phyloP scores from a whole-genome alignment of 2,113 vertebrate species.

The Pelecanoides urinatrix region DNA sequence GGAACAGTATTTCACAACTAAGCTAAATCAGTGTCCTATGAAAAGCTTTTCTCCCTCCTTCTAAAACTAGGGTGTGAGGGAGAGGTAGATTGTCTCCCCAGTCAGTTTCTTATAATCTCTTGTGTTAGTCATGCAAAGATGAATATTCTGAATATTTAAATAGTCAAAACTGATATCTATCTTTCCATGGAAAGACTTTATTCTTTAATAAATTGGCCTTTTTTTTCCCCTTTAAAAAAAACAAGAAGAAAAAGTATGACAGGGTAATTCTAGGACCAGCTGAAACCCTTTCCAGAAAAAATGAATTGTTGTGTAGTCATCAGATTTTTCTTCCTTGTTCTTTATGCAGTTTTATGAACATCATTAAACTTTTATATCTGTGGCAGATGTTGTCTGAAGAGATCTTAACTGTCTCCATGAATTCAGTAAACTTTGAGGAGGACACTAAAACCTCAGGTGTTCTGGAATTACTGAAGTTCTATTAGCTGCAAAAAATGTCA shows the following conservation, averaged over 20 bases:
- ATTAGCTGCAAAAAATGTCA: not conserved
- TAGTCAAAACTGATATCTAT: not conserved
- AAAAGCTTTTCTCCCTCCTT: not conserved
- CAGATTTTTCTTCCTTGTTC: not conserved
- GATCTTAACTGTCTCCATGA: not conserved
- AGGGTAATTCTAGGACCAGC: not conserved
- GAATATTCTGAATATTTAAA: not conserved
- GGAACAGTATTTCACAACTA: not conserved
- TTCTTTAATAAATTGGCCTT: not conserved
- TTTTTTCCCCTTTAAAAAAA: not conserved
- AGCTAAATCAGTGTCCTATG: not conserved
- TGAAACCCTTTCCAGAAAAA: not conserved
- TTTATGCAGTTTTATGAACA: not conserved
- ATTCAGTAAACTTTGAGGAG: not conserved
- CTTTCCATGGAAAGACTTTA: not conserved
- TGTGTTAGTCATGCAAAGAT: not conserved
- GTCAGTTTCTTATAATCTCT: not conserved
- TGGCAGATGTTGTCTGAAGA: not conserved
- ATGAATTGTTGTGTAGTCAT: not conserved
- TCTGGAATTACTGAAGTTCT: not conserved
- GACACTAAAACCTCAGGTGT: not conserved
- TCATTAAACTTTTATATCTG: not conserved
- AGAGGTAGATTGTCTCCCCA: not conserved
- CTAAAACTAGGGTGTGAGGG: not conserved
- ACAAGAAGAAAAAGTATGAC: not conserved